Conservation (phyloP, 2,113 vertebrate species). For the Seriola rivoliana region DNA sequence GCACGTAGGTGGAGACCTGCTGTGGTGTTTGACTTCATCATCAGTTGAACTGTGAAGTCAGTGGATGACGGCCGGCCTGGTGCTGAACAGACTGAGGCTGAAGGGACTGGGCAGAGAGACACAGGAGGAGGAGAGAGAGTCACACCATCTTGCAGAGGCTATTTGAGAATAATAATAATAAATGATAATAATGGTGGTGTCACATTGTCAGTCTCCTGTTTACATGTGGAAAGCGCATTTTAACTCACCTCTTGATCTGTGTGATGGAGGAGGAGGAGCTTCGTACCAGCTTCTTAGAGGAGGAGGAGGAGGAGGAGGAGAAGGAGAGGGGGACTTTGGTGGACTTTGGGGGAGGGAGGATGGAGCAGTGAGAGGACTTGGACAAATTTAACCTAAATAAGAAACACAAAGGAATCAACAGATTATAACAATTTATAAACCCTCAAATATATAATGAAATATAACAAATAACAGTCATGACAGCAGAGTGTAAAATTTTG, state of each 20-base stretch:
- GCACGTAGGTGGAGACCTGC: background rate
- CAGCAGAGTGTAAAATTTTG: no score
- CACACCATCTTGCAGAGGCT: no score
- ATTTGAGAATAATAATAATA: no score
- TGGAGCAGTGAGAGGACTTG: constrained; percentile 21
- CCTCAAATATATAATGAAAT: no score
- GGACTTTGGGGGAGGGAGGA: constrained; percentile 35
- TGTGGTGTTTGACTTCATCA: background rate
- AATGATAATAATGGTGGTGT: no score
- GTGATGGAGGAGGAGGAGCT: constrained; percentile 34
- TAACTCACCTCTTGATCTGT: constrained; percentile 55
- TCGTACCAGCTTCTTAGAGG: constrained; percentile 32
- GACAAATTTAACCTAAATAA: constrained; percentile 49
- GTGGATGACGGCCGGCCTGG: constrained; percentile 41
- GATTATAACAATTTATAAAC: no score
- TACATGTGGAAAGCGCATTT: no score
- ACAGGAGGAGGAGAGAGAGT: no score
- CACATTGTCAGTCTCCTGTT: no score
- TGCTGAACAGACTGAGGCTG: constrained; percentile 61
- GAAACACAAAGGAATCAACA: background rate
- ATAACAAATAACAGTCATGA: no score
- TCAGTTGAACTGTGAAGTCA: constrained; percentile 18
- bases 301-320: constrained; percentile 39
- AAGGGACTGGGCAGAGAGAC: constrained; percentile 55
- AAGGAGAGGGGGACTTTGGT: constrained; percentile 28